These are phyloP conservation scores for Lycophotia porphyrea DNA, from an alignment of 2,888 invertebrate species.

Conservation along the genomic window DNA sequence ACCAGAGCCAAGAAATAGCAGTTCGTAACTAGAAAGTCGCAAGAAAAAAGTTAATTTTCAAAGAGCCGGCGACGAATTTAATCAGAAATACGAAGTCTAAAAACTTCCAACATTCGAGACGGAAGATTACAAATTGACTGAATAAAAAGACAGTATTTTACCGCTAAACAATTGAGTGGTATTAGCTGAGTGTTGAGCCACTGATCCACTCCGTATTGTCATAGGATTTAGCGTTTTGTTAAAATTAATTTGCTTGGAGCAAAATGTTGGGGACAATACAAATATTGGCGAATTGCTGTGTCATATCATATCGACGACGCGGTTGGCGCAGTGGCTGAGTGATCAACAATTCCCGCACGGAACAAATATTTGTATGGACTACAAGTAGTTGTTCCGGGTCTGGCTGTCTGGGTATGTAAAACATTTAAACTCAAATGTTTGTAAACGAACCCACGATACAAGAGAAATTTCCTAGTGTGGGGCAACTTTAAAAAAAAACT, in stretches of 20 bases:
- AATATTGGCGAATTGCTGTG: slow-evolving; percentile 7
- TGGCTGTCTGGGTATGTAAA: too few species aligned
- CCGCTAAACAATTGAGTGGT: slow-evolving; percentile 13
- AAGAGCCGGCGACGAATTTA: slow-evolving; percentile 40
- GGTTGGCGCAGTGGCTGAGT: too few species aligned
- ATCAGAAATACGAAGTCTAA: slow-evolving; percentile 30
- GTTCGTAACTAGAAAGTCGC: not conserved
- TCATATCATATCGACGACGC: too few species aligned
- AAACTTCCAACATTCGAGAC: slow-evolving; percentile 8
- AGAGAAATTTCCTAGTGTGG: too few species aligned
- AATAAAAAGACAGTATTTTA: slow-evolving; percentile 23
- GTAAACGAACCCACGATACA: too few species aligned
- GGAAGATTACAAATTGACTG: slow-evolving; percentile 29
- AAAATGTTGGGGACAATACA: not conserved
- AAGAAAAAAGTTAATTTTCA: slow-evolving; percentile 20
- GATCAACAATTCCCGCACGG: too few species aligned
- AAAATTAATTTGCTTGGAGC: not conserved
- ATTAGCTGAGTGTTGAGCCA: not conserved
- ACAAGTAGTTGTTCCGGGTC: too few species aligned
- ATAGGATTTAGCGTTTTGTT: slow-evolving; percentile 1
- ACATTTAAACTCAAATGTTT: too few species aligned
- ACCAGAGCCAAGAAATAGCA: not conserved
- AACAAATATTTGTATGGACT: too few species aligned
- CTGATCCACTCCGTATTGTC: slow-evolving; percentile 7
- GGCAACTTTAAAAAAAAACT: too few species aligned